Base-by-base conservation (phyloP, 2,797 vertebrate species). In the Sebastes matsubarae region DNA sequence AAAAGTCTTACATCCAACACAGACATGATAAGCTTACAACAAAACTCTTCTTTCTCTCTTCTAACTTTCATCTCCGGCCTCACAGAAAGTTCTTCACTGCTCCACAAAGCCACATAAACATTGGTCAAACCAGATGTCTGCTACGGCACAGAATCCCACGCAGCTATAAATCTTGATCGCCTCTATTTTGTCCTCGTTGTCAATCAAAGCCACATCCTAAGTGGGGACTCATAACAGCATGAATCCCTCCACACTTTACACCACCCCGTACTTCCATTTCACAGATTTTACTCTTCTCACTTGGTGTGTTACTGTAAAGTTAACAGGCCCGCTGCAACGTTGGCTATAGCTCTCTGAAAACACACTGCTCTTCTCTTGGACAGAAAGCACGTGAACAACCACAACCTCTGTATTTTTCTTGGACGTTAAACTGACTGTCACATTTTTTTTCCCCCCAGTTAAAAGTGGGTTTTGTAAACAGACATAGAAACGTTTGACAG, bases 201-300 rank as follows among this genome's bases (percentile, higher is more conserved):
- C 94, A 92, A 90, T 95, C 94, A 93, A 81, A 92, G 75, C 83
- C 81, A 80, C 73, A 87, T 90, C 89, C 88, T 86, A 85, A 90
- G 83, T 82, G 82, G 86, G 75, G 82, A 85, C 88, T 87, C 81
- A 14, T 88, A 87, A 88, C 84, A 79, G 75, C 83, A 74, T 77
- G 84, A 88, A 84, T 86, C 86, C 84, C 71, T 90, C 84, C 76
- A 22, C 73, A 68, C 82, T 90, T 86, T 81, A 64, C 71, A 69
- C 85, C 54, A 1, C 80, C 86, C 86, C 38, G 34, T 67, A 75
- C 74, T 83, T 88, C 75, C 61, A 75, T 87, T 92, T 92, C 75
- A 80, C 87, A 90, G 74, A 81, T 88, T 89, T 90, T 87, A 76
- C 73, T 75, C 65, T 58, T 82, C 89, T 91, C 84, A 60, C 81